Evolutionary conservation across 2,888 invertebrate species (phyloP).

Genomic region (Polydesmus complanatus): DNA sequence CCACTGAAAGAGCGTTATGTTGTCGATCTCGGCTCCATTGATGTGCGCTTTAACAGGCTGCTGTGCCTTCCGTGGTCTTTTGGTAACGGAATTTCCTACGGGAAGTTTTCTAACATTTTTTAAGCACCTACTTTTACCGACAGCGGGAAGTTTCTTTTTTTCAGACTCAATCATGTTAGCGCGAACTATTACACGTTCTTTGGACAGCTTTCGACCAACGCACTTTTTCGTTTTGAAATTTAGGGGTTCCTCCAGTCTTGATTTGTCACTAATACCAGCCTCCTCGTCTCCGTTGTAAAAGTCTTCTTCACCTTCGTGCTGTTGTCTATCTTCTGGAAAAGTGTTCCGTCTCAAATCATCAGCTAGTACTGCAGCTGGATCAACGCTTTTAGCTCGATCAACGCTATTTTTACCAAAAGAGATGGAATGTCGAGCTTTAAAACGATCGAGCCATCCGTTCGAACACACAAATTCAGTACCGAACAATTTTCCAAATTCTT

Average conservation of each 20-base stretch:
- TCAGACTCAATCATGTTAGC: background rate
- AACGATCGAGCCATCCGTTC: background rate
- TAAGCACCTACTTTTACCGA: slow-evolving; percentile 1
- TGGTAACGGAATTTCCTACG: too few species aligned
- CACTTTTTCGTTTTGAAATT: background rate
- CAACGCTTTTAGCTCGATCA: background rate
- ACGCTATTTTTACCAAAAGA: background rate
- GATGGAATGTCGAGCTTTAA: background rate
- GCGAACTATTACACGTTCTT: background rate
- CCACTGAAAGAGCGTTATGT: too few species aligned
- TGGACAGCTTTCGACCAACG: background rate
- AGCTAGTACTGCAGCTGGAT: background rate
- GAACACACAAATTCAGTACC: background rate
- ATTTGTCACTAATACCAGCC: background rate
- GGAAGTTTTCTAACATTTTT: slow-evolving; percentile 1
- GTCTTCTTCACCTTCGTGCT: background rate
- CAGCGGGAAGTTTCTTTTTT: background rate
- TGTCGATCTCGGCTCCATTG: too few species aligned
- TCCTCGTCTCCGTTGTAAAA: background rate
- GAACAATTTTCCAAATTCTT: background rate
- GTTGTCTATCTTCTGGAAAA: too few species aligned
- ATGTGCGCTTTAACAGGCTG: too few species aligned
- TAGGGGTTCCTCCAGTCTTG: background rate
- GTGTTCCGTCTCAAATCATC: too few species aligned
- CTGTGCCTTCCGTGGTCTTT: too few species aligned